phyloP scores from a whole-genome alignment of 2,888 invertebrate species.

The Erebia aethiops region DNA sequence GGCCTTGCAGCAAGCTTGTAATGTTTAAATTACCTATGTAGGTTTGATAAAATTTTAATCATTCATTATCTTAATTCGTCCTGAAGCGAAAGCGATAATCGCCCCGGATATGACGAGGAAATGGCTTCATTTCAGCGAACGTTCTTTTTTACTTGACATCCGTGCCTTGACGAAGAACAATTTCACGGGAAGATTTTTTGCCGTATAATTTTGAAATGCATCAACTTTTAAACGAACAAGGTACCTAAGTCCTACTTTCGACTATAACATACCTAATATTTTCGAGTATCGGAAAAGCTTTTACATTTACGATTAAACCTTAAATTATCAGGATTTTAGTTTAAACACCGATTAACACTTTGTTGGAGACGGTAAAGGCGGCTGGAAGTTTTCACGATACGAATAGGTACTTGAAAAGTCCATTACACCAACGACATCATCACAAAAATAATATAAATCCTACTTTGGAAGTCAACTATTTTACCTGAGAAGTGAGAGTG shows the following conservation, averaged over 20 bases:
- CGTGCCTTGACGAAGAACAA: conserved; percentile 17
- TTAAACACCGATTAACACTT: conserved; percentile 78
- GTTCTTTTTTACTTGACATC: conserved; percentile 37
- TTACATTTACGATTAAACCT: neutral
- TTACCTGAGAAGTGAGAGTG: too few species aligned
- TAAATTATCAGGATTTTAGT: neutral
- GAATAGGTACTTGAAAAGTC: conserved; percentile 81
- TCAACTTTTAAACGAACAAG: neutral
- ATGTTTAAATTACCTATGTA: too few species aligned
- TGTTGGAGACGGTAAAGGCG: conserved; percentile 73
- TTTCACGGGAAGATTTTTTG: neutral
- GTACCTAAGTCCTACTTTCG: too few species aligned
- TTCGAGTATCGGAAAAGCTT: neutral
- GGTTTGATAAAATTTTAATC: conserved; percentile 10
- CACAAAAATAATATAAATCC: too few species aligned
- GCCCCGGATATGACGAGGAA: conserved; percentile 57
- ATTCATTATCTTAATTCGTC: conserved; percentile 32
- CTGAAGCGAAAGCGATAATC: conserved; percentile 44
- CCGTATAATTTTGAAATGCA: neutral
- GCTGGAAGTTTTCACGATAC: conserved; percentile 76
- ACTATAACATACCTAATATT: too few species aligned
- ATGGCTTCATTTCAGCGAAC: conserved; percentile 46
- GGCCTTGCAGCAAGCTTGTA: too few species aligned
- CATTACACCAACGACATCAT: conserved; percentile 61
- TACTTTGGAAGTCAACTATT: too few species aligned